Conservation (phyloP, 1,140 invertebrate species). For the Pogonognathellus flavescens region DNA sequence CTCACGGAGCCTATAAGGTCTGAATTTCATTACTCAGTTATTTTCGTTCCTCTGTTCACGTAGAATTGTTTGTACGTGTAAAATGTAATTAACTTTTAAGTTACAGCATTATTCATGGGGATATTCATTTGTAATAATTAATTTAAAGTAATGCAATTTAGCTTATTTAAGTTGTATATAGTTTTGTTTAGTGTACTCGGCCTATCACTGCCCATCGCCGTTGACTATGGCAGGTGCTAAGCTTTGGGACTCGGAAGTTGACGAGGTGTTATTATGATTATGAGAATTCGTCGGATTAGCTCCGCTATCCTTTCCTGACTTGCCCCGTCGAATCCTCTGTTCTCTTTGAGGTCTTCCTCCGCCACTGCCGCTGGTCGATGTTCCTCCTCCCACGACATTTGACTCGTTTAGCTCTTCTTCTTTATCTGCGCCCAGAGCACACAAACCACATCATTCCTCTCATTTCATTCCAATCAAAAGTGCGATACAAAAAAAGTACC, state of each 20-base stretch:
- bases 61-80: constrained; percentile 47
- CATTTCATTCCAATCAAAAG: constrained; percentile 20
- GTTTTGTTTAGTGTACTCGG: constrained; percentile 50
- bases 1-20: background rate
- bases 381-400: constrained; percentile 14
- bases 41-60: constrained; percentile 12
- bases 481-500: constrained; percentile 43
- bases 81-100: constrained; percentile 35
- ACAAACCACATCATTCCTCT: constrained; percentile 49
- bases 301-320: constrained; percentile 58
- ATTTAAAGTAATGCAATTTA: constrained; percentile 47
- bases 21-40: constrained; percentile 22
- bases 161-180: constrained; percentile 36
- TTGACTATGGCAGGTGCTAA: constrained; percentile 56
- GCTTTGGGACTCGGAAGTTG: constrained; percentile 57
- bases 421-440: constrained; percentile 54
- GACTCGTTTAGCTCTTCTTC: constrained; percentile 55
- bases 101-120: constrained; percentile 44
- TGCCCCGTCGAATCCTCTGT: constrained; percentile 59
- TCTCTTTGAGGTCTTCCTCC: constrained; percentile 54
- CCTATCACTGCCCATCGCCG: constrained; percentile 60
- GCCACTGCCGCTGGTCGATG: constrained; percentile 35
- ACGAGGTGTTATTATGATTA: constrained; percentile 56
- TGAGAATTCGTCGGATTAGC: constrained; percentile 58
- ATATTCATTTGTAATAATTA: constrained; percentile 45